Conservation (phyloP, 2,797 vertebrate species). For the Micromesistius poutassou region DNA sequence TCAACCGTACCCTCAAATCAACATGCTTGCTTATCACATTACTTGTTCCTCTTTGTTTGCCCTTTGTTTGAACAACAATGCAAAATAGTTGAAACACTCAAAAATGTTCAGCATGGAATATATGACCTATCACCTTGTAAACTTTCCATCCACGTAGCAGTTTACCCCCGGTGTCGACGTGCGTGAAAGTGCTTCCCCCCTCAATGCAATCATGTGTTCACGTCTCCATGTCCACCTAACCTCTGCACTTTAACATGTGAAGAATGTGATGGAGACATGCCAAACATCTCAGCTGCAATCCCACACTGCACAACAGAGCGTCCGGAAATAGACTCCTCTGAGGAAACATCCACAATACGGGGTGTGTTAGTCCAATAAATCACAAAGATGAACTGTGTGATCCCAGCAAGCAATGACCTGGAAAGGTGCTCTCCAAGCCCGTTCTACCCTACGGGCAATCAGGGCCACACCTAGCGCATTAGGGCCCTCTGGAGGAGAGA, state of each 20-base stretch:
- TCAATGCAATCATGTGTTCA: not conserved
- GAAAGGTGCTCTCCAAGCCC: constrained; percentile 8
- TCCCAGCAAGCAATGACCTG: constrained; percentile 10
- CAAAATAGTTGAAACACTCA: constrained; percentile 8
- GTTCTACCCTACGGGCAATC: too few relatives aligned
- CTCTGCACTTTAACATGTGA: constrained; percentile 73
- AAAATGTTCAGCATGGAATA: not conserved
- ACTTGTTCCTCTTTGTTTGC: constrained; percentile 1
- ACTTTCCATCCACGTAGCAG: not conserved
- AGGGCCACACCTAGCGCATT: too few relatives aligned
- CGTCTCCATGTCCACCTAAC: constrained; percentile 38
- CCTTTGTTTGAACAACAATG: not conserved
- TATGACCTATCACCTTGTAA: not conserved
- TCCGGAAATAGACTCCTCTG: constrained; percentile 70
- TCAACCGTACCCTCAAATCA: constrained; percentile 12
- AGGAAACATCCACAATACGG: constrained; percentile 37
- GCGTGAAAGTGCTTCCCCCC: not conserved
- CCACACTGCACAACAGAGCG: constrained; percentile 62
- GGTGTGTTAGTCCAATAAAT: constrained; percentile 31
- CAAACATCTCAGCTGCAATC: constrained; percentile 75
- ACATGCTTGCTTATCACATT: not conserved
- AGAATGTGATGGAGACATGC: constrained; percentile 70
- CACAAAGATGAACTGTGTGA: not conserved
- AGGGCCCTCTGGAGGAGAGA: too few relatives aligned
- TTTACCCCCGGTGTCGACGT: not conserved